Percentiles rank a stretch among this genome's conserved stretches.
These are phyloP conservation scores for Monochamus saltuarius DNA, from an alignment of 1,140 invertebrate species.

Conservation along the genomic window DNA sequence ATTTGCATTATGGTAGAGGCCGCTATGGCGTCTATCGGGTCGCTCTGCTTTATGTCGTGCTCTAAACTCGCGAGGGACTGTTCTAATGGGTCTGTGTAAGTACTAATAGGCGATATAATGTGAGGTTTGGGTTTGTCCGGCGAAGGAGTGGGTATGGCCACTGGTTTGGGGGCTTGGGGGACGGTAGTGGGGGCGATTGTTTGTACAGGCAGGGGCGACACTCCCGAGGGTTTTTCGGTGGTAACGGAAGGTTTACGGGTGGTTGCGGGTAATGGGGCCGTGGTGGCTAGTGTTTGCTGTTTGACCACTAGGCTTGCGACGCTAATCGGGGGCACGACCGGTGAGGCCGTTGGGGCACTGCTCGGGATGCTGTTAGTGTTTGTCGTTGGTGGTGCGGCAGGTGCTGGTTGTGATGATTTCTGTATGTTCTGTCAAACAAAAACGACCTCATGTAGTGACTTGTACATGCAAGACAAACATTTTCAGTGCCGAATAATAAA, in stretches of 20 bases:
- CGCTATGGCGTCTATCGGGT: constrained; percentile 49
- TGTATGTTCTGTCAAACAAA: constrained; percentile 16
- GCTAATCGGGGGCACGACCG: constrained; percentile 10
- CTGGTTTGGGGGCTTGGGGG: constrained; percentile 48
- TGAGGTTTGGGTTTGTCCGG: constrained; percentile 47
- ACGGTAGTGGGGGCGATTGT: constrained; percentile 27
- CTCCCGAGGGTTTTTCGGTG: constrained; percentile 21
- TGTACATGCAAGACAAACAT: too few relatives aligned
- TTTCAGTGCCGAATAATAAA: too few relatives aligned
- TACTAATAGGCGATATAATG: constrained; percentile 44
- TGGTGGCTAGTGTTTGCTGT: constrained; percentile 12
- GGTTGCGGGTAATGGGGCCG: constrained; percentile 14
- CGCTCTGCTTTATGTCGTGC: constrained; percentile 58
- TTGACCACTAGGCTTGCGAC: constrained; percentile 10
- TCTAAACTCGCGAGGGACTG: constrained; percentile 66
- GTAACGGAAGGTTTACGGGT: constrained; percentile 19
- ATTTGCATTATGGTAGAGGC: constrained; percentile 31
- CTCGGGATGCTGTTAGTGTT: constrained; percentile 13
- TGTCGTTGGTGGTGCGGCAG: constrained; percentile 23
- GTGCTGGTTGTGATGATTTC: constrained; percentile 25
- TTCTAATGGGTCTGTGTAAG: constrained; percentile 63
- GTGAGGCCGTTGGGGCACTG: not conserved
- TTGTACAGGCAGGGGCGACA: constrained; percentile 18
- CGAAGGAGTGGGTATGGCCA: constrained; percentile 49
- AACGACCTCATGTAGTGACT: constrained; percentile 7